Evolutionary conservation across 2,113 vertebrate genomes (phyloP).

Genomic region (Clarias gariepinus): DNA sequence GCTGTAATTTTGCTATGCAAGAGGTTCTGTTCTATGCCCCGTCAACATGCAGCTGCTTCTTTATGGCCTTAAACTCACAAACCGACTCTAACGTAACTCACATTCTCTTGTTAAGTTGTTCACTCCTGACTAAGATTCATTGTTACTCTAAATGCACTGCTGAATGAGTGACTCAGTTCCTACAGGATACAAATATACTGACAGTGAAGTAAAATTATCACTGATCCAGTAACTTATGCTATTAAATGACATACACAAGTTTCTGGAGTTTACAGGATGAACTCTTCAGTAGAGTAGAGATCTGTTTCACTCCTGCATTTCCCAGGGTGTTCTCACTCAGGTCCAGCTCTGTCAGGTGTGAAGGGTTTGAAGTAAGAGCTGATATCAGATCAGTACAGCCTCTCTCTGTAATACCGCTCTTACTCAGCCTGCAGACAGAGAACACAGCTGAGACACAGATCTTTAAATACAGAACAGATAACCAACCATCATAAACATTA

Average conservation of each 20-base stretch:
- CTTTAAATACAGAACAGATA: too few species aligned
- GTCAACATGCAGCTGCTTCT: too few species aligned
- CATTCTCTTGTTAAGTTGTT: too few species aligned
- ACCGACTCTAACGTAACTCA: too few species aligned
- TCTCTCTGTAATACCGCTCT: not conserved
- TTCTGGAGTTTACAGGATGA: conserved; percentile 17
- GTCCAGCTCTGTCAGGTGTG: conserved; percentile 5
- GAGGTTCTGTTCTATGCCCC: too few species aligned
- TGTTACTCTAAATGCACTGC: too few species aligned
- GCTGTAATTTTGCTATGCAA: too few species aligned
- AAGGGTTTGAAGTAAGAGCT: conserved; percentile 11
- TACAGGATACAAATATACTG: not conserved
- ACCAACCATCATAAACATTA: too few species aligned
- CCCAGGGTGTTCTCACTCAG: conserved; percentile 14
- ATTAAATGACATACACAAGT: not conserved
- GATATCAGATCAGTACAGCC: conserved; percentile 9
- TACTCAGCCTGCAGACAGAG: conserved; percentile 7
- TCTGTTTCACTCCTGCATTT: not conserved
- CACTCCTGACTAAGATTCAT: too few species aligned
- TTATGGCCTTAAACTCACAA: too few species aligned
- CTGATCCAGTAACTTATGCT: not conserved
- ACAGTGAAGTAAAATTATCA: not conserved
- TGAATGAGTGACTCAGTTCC: not conserved
- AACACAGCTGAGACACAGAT: not conserved
- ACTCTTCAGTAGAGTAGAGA: not conserved